Base-by-base conservation (phyloP, 1,140 invertebrate species). In the Nymphalis io region DNA sequence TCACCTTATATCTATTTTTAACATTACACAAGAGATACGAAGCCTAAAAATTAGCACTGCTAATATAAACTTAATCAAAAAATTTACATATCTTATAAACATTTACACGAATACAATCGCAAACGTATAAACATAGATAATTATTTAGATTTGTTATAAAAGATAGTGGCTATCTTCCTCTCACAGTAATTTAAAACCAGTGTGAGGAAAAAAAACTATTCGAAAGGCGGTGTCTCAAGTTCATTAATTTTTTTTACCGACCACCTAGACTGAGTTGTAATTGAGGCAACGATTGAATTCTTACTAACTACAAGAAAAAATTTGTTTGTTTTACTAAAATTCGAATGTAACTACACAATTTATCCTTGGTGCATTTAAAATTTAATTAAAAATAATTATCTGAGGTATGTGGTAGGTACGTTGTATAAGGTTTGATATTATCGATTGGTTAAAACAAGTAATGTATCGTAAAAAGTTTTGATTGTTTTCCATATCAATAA, bases 171-270 rank as follows among this genome's bases (percentile, higher is more conserved):
- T 62, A 39, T 61, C 60, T 62, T 62, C 40, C 46, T 62, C 60
- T 38, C 60, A 38, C 23, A 51, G 44, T 62, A 62, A 62, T 62
- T 39, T 62, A 51, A 53, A 51, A 62, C 18, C 23, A 62, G 60
- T 55, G 23, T 27, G 51, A 55, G 20, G 51, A 4, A 20, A 51
- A 60, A 38, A 48, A 53, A 20, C 60, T 48, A 38, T 62, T 15
- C 15, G 21, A 51, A 48, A 53, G 23, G 60, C 27, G 60, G 33
- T 48, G 42, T 15, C 60, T 48, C 51, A 40, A 15, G 21, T 51
- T 62, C 60, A 62, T 62, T 62, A 62, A 27, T 62, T 62, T 51
- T 55, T 44, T 62, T 48, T 48, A 62, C 44, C 21, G 60, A 62
- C 60, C 60, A 51, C 60, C 60, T 51, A 62, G 44, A 62, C 46